Conservation (phyloP, 2,888 invertebrate species). For the Spatulosminthurus flaviceps region DNA sequence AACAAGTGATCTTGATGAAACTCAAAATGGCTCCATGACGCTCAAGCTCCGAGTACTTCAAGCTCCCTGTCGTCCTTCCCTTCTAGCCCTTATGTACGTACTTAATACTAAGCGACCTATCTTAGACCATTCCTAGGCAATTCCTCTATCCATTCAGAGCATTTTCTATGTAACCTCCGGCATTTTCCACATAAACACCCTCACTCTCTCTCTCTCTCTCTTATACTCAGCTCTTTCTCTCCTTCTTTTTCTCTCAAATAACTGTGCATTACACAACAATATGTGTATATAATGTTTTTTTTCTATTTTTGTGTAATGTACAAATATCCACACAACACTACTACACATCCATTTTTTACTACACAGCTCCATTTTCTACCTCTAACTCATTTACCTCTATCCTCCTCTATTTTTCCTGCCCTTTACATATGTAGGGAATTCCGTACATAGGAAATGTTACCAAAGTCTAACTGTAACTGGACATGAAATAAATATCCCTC, state of each 20-base stretch:
- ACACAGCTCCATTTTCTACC: slow-evolving; percentile 9
- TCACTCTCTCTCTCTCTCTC: background rate
- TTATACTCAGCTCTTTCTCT: too few species aligned
- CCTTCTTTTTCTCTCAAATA: background rate
- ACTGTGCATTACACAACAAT: background rate
- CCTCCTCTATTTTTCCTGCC: background rate
- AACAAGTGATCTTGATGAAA: slow-evolving; percentile 48
- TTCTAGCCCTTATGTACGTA: background rate
- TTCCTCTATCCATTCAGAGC: background rate
- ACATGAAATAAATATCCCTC: slow-evolving; percentile 29
- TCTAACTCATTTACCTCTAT: background rate
- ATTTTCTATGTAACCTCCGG: background rate
- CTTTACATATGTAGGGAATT: background rate
- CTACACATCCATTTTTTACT: slow-evolving; percentile 10
- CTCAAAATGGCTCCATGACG: slow-evolving; percentile 55
- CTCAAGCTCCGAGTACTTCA: slow-evolving; percentile 46
- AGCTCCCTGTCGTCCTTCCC: slow-evolving; percentile 23
- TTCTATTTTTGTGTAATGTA: background rate
- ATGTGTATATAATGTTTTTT: background rate
- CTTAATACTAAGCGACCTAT: background rate
- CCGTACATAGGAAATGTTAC: background rate
- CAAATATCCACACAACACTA: background rate
- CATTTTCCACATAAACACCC: background rate
- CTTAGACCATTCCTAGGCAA: too few species aligned
- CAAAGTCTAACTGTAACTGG: slow-evolving; percentile 35